A percentile compares a stretch with the other conserved stretches of the same genome.
Conservation (phyloP, 2,888 invertebrate species). For the Cosmia pyralina region DNA sequence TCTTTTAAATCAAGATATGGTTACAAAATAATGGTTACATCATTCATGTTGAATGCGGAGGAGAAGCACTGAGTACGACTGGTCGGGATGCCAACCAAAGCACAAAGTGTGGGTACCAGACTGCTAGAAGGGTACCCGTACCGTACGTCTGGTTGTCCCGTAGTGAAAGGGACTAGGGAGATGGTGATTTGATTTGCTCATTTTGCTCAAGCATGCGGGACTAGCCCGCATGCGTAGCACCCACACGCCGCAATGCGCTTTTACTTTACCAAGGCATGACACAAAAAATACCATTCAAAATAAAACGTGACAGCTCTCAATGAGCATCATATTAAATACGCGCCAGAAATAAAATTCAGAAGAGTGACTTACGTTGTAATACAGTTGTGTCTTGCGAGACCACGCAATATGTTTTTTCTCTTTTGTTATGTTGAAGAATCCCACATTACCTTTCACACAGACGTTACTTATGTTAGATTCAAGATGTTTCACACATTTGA, state of each 20-base stretch:
- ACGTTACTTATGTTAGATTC: constrained; percentile 18
- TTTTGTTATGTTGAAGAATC: constrained; percentile 13
- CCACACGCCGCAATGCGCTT: too few species aligned
- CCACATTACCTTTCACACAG: constrained; percentile 16
- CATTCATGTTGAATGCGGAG: too few species aligned
- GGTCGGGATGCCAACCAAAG: not conserved
- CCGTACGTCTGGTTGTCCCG: not conserved
- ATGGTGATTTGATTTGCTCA: not conserved
- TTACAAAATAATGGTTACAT: too few species aligned
- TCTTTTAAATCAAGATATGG: too few species aligned
- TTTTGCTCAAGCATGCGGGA: not conserved
- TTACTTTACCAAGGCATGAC: not conserved
- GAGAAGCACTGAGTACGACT: not conserved
- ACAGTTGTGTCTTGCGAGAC: accelerated
- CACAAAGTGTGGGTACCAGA: not conserved
- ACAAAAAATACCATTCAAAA: not conserved
- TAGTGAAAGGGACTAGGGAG: not conserved
- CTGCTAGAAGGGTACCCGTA: not conserved
- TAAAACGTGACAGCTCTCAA: not conserved
- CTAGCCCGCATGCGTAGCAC: not conserved
- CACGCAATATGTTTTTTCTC: not conserved
- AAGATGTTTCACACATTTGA: not conserved
- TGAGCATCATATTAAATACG: not conserved
- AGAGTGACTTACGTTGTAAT: constrained; percentile 25
- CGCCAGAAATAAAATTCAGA: not conserved